phyloP scores from a whole-genome alignment of 1,140 invertebrate species.

The Brachionus rotundiformis region DNA sequence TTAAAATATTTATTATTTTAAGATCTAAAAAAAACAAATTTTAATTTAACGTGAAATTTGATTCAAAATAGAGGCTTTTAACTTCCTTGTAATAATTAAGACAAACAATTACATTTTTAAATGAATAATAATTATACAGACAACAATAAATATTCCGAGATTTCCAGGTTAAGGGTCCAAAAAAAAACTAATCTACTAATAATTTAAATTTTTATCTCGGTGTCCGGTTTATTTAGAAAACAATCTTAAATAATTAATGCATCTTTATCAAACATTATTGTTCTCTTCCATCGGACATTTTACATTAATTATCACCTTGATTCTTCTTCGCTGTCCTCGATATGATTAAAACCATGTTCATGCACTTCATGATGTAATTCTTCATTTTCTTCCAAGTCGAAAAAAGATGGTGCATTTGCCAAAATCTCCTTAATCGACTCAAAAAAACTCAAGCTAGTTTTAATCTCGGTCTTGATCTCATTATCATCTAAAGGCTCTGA shows the following conservation, averaged over 20 bases:
- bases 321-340: not conserved
- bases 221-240: not conserved
- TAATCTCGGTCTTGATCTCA: conserved; percentile 31
- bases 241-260: not conserved
- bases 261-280: not conserved
- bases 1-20: conserved; percentile 14
- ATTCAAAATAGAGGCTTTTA: not conserved
- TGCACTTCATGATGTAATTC: not conserved
- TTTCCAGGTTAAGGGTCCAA: not conserved
- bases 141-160: conserved; percentile 2
- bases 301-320: conserved; percentile 2
- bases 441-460: conserved; percentile 35
- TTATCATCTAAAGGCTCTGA: not conserved
- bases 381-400: conserved; percentile 33
- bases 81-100: no score
- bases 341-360: not conserved
- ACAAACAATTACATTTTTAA: conserved; percentile 14
- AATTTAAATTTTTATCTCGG: not conserved
- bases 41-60: not conserved
- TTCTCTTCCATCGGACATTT: not conserved
- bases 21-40: not conserved
- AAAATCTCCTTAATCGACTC: conserved; percentile 43
- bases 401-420: conserved; percentile 26
- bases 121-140: conserved; percentile 13
- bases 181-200: not conserved